Conservation (phyloP, 1,140 invertebrate genomes). For the Bombus sylvicola region DNA sequence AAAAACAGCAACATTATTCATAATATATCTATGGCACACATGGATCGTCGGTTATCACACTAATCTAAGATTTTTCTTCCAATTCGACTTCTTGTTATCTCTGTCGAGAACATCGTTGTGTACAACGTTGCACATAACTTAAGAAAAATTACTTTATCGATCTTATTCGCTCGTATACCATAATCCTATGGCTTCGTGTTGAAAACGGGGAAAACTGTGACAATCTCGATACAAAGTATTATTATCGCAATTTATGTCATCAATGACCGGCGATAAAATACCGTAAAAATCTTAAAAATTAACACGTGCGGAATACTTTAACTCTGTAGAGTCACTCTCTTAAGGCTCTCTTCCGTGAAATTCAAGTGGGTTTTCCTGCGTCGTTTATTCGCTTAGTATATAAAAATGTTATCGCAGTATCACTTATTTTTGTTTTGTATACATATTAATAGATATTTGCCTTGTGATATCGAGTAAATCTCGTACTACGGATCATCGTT, state of each 20-base stretch:
- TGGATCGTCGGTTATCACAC: neutral
- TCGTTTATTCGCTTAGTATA: too few relatives aligned
- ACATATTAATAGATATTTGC: too few relatives aligned
- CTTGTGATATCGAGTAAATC: too few relatives aligned
- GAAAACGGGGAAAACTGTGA: neutral
- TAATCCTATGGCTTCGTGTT: neutral
- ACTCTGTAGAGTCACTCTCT: too few relatives aligned
- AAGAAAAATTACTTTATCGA: slow-evolving; percentile 21
- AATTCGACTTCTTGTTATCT: neutral
- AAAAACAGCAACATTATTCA: neutral
- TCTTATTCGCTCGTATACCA: neutral
- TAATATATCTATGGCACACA: neutral
- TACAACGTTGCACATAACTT: neutral
- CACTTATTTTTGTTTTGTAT: too few relatives aligned
- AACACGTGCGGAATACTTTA: slow-evolving; percentile 36
- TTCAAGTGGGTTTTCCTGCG: neutral
- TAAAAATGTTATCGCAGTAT: too few relatives aligned
- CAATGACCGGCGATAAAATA: slow-evolving; percentile 17
- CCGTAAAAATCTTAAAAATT: slow-evolving; percentile 32
- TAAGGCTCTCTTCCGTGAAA: neutral
- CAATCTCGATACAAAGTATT: neutral
- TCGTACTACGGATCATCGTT: too few relatives aligned
- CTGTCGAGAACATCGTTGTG: neutral
- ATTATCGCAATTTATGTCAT: slow-evolving; percentile 21
- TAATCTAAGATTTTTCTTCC: neutral